Base-by-base conservation (phyloP, 2,888 invertebrate species). In the Dendrolimus houi region DNA sequence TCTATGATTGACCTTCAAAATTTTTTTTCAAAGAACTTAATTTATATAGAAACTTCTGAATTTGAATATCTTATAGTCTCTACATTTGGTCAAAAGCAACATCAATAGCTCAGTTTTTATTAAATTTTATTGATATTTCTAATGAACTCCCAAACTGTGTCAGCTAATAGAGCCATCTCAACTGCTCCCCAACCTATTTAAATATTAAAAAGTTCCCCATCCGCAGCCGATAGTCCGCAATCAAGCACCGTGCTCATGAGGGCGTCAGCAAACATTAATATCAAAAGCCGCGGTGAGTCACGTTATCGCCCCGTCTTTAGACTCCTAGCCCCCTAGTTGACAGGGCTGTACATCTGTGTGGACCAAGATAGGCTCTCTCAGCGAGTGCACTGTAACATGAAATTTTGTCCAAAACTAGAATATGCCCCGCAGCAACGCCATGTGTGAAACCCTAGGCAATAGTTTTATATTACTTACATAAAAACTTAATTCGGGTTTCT, bases 211-310 rank as follows among this genome's bases (percentile, higher is more conserved):
- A 47, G 47, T 12, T 47, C 47, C 53, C 42, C 55, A 41, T 55
- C 54, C 41, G 53, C 55, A 58, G 62, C 64, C 62, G 63, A 64
- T 60, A 59, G 64, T 60, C 63, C 9, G 47, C 47, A 47, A 47
- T 47, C 47, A 47, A 12, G 47, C 47, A 47, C 61, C 63, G 63
- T 64, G 69, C 67, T 60, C 65, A 57, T 57, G 55, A 62, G 61
- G 67, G 66, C 64, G 61, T 60, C 58, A 60, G 62, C 61, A 67
- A 74, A 78, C 72, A 78, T 75, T 75, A 75, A 74, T 79, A 77
- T 77, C 73, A 71, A 73, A 47, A 66, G 69, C 67, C 77, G 78
- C 65, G 80, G 81, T 79, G 78, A 75, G 63, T 75, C 76, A 78
- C 70, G 75, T 77, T 78, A 79, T 72, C 75, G 64, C 64, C 62